A percentile compares a stretch with the other conserved stretches of the same genome.
These are phyloP conservation scores for Drosophila falleni DNA, from an alignment of 2,888 invertebrate genomes.

Conservation along the genomic window DNA sequence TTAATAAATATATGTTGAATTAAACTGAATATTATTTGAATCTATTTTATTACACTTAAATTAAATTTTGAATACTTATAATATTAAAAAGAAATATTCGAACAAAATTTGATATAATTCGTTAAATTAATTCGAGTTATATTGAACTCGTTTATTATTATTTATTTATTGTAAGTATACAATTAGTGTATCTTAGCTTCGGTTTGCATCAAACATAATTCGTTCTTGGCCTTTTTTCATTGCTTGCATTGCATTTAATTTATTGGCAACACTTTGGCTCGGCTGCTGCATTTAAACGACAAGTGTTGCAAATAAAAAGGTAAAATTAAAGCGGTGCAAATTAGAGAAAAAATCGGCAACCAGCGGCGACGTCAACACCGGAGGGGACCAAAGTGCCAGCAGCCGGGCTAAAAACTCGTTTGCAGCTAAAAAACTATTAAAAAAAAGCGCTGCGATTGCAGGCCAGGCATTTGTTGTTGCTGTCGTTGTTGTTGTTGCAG, in stretches of 20 bases:
- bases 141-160: too few relatives aligned
- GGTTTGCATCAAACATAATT: constrained; percentile 2
- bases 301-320: constrained; percentile 80
- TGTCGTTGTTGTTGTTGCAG: constrained; percentile 48
- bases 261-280: constrained; percentile 77
- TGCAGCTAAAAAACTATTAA: constrained; percentile 69
- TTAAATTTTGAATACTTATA: too few relatives aligned
- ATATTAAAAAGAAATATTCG: too few relatives aligned
- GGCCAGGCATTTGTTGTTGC: constrained; percentile 48
- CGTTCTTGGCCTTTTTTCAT: constrained; percentile 19
- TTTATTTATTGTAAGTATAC: too few relatives aligned
- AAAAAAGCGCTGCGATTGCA: constrained; percentile 68
- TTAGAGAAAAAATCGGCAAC: constrained; percentile 64
- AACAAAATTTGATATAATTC: too few relatives aligned
- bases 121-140: too few relatives aligned
- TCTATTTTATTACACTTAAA: too few relatives aligned
- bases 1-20: too few relatives aligned
- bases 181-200: constrained; percentile 36
- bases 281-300: constrained; percentile 77
- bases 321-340: constrained; percentile 80
- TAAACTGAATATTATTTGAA: too few relatives aligned
- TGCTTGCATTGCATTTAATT: constrained; percentile 68
- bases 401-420: constrained; percentile 66
- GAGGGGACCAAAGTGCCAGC: constrained; percentile 43
- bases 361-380: constrained; percentile 69